Percentiles rank a stretch among this genome's conserved stretches.
Evolutionary conservation across 2,797 vertebrate genomes (phyloP).

Genomic region (Scyliorhinus canicula): DNA sequence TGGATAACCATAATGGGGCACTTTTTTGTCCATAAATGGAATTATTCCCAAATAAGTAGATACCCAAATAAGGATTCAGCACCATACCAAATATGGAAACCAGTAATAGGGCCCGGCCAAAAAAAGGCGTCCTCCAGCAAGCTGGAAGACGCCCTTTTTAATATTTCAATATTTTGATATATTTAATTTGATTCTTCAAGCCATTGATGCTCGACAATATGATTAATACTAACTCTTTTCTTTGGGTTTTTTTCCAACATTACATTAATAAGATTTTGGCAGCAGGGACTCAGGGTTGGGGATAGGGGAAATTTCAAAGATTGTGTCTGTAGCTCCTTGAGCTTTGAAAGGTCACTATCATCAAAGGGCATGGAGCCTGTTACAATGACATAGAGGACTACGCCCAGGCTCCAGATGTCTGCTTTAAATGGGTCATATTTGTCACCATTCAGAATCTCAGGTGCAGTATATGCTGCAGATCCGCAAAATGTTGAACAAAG

Average conservation of each 20-base stretch:
- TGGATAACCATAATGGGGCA: too few relatives aligned
- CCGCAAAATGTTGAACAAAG: background rate
- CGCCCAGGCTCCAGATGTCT: background rate
- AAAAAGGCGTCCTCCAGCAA: background rate
- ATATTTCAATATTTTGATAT: background rate
- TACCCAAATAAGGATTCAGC: too few relatives aligned
- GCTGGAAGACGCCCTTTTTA: background rate
- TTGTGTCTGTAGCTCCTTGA: background rate
- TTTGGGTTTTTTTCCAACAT: background rate
- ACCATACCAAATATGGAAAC: too few relatives aligned
- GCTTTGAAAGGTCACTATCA: conserved; percentile 33
- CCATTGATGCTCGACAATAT: background rate
- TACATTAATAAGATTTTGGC: background rate
- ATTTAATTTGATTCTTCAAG: background rate
- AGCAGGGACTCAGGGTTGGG: background rate
- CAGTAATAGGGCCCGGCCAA: too few relatives aligned
- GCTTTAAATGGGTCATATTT: background rate
- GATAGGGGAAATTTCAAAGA: background rate
- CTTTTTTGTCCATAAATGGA: too few relatives aligned
- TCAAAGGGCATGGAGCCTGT: conserved; percentile 13
- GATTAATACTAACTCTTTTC: background rate
- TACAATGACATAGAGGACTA: background rate
- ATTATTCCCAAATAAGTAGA: too few relatives aligned
- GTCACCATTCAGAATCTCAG: background rate
- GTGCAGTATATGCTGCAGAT: background rate